Base-by-base conservation (phyloP, 2,113 vertebrate species). In the Oenanthe melanoleuca region DNA sequence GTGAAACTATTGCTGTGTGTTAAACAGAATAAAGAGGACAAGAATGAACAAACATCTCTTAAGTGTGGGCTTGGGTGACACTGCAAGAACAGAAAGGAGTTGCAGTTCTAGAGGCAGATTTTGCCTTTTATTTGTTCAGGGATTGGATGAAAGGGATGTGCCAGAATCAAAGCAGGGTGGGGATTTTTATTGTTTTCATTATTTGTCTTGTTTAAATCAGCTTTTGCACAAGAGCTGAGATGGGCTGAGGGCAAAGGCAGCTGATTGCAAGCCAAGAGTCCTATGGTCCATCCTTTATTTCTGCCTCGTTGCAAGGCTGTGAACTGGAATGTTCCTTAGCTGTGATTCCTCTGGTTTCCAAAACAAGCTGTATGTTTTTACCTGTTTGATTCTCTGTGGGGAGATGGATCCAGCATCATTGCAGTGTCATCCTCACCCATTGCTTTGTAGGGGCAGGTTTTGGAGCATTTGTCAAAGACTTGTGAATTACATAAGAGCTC, bases 1-100 rank as follows among this genome's bases (percentile, higher is more conserved):
- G 63, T 88, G 83, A 97, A 89, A 42, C 72, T 63, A 25, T 47
- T 89, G 42, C 47, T 31, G 63, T 59, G 19, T 21, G 42, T 52
- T 61, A 94, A 78, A 80, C 40, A 45, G 92, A 81, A 83, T 52
- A 53, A 64, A 83, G 92, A 70, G 69, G 24, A 71, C 25, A 52
- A 53, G 86, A 37, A 61, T 86, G 85, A 94, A 42, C 42, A 59
- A 70, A 60, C 70, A 33, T 57, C 79, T 80, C 33, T 87, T 52
- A 79, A 57, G 25, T 40, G n/a, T 17, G 25, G 37, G 47, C 70
- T 89, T 87, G 63, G 83, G 21, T 77, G 74, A 18, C 47, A 10
- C 25, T 60, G n/a, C 73, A 70, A 7, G 49, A 83, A 64, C n/a
- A 80, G 72, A 61, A 52, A 60, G 37, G 21, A 95, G 33, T 15